These are phyloP conservation scores for Climacteris rufus DNA, from an alignment of 2,113 vertebrate genomes.

Conservation along the genomic window DNA sequence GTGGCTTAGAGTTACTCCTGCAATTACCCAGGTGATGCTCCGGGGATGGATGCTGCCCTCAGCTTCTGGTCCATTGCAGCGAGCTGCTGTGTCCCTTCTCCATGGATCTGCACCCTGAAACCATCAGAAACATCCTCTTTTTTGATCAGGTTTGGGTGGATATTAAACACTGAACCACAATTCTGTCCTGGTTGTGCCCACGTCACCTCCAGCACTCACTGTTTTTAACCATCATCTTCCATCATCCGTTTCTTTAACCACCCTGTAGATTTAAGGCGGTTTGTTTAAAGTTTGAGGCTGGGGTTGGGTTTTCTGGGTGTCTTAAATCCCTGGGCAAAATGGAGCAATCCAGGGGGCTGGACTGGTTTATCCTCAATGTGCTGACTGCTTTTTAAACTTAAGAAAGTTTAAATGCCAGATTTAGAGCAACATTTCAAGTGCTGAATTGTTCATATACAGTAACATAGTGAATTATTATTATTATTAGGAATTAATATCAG, in stretches of 20 bases:
- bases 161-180: rapidly evolving
- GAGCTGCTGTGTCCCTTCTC: neutral
- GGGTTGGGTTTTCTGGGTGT: neutral
- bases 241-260: rapidly evolving
- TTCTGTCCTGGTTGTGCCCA: neutral
- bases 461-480: too few relatives aligned
- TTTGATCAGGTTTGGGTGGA: neutral
- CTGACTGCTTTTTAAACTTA: neutral
- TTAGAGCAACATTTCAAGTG: neutral
- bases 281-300: neutral
- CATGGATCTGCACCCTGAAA: neutral
- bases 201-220: rapidly evolving
- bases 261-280: neutral
- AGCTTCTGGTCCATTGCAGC: rapidly evolving
- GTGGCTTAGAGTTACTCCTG: neutral
- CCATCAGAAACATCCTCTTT: neutral
- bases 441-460: neutral
- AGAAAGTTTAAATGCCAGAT: neutral
- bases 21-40: neutral
- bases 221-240: neutral
- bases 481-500: neutral
- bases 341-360: rapidly evolving
- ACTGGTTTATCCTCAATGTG: neutral
- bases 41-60: neutral
- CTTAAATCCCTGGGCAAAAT: neutral